Evolutionary conservation across 2,888 invertebrate species (phyloP), one percentile per base, ranked within the genome.

Genomic region (Ischnura elegans): DNA sequence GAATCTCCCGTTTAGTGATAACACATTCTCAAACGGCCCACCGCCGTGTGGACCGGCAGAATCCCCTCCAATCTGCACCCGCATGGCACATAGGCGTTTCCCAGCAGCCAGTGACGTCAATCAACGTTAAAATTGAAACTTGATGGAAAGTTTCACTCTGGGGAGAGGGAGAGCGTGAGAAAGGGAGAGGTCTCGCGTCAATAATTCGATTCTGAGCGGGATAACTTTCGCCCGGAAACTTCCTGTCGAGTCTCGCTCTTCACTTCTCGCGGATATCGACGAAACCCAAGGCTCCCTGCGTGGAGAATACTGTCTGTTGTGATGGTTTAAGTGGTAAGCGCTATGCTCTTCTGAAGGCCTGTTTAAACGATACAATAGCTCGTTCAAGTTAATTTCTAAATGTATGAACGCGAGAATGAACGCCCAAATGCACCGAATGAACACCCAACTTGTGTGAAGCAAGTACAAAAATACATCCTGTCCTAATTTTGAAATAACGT

Each of bases 81-180:
- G 51, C 19, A 51, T 76, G 16, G 76, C 29, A 76, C 76, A n/a
- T n/a, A 61, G 76, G 36, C 76, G 13, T 76, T 36, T 76, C 76
- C 16, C 76, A 76, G 76, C 76, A 29, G 76, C 29, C 76, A 0
- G 36, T 76, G 76, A 76, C 76, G 76, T 76, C 76, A 76, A 76
- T 76, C 76, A 76, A 29, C 36, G 13, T 36, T 76, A 76, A 76
- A 76, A 76, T 76, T 76, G 76, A 76, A 36, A 76, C 76, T 76
- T 76, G 76, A 76, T 76, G 76, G 76, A 76, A 76, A 76, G 76
- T 76, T 76, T 76, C 51, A 19, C 51, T 19, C 19, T 13, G 51
- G 19, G 76, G 36, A 10, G 36, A 6, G 19, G n/a, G 61, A 61
- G 25, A 2, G 61, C 10, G 55, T 4, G 21, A 21, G 21, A 55